Percentiles rank a stretch among this genome's conserved stretches.
Evolutionary conservation across 2,888 invertebrate species (phyloP).

Genomic region (Cephus runcator): DNA sequence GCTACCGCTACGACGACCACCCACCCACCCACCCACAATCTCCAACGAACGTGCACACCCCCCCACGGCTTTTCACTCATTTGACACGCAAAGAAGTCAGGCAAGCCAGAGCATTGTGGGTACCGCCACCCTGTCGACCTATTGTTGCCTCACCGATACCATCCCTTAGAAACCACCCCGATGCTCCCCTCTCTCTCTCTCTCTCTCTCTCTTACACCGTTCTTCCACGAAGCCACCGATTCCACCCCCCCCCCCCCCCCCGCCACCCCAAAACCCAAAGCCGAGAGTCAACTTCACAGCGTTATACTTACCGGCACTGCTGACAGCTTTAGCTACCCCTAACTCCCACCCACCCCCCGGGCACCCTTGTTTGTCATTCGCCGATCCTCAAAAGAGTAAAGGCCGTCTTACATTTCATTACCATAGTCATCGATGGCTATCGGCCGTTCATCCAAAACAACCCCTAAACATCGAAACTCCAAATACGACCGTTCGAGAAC

Average conservation of each 20-base stretch:
- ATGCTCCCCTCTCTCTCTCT: constrained; percentile 7
- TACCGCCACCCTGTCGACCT: constrained; percentile 35
- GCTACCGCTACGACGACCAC: constrained; percentile 16
- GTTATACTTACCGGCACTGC: constrained; percentile 14
- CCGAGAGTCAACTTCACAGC: constrained; percentile 20
- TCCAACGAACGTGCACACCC: constrained; percentile 34
- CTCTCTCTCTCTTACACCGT: not conserved
- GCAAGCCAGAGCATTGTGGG: constrained; percentile 54
- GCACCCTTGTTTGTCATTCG: constrained; percentile 21
- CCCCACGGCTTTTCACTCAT: constrained; percentile 60
- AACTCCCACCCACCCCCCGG: not conserved
- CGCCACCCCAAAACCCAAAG: constrained; percentile 9
- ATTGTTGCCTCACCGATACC: constrained; percentile 60
- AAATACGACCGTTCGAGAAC: not conserved
- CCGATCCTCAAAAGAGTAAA: not conserved
- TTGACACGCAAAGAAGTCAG: constrained; percentile 66
- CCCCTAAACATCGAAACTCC: not conserved
- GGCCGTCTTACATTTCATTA: not conserved
- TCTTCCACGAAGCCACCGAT: not conserved
- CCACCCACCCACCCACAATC: constrained; percentile 19
- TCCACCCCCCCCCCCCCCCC: constrained; percentile 21
- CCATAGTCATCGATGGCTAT: not conserved
- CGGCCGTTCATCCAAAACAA: not conserved
- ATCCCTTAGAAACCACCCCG: constrained; percentile 26
- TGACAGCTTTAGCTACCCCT: constrained; percentile 19